Evolutionary conservation across 2,113 vertebrate species (phyloP).

Genomic region (Montifringilla adamsi): DNA sequence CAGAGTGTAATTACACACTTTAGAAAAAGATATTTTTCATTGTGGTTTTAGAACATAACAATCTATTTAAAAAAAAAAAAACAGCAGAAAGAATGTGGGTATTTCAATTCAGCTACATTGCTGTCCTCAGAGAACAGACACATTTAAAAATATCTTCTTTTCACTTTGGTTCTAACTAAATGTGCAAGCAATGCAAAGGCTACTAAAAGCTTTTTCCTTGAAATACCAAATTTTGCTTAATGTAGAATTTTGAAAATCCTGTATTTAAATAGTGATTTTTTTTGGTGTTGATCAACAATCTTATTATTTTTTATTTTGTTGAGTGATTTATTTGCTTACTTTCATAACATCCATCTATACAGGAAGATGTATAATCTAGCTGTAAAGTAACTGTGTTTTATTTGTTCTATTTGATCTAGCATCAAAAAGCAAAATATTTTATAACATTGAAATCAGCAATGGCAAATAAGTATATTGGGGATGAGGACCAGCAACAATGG

Average conservation of each 20-base stretch:
- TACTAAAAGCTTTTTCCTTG: neutral
- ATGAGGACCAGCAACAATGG: neutral
- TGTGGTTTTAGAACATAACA: conserved; percentile 67
- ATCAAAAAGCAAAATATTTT: neutral
- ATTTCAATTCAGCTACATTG: neutral
- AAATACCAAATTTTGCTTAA: neutral
- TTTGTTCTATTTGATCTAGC: neutral
- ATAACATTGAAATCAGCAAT: neutral
- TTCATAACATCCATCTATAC: neutral
- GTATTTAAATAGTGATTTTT: neutral
- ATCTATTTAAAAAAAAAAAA: conserved; percentile 20
- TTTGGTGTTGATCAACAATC: neutral
- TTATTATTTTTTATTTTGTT: neutral
- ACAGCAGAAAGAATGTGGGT: conserved; percentile 1
- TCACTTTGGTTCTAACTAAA: neutral
- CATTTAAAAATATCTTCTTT: neutral
- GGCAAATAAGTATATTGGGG: neutral
- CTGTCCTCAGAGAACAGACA: neutral
- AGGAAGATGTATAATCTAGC: neutral
- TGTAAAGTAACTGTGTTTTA: neutral
- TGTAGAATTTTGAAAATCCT: neutral
- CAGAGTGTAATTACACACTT: conserved; percentile 81
- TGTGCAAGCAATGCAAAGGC: neutral
- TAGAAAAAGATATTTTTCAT: conserved; percentile 72
- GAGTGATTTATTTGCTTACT: neutral